Conservation (phyloP, 2,888 invertebrate genomes). For the Lasioglossum vierecki region DNA sequence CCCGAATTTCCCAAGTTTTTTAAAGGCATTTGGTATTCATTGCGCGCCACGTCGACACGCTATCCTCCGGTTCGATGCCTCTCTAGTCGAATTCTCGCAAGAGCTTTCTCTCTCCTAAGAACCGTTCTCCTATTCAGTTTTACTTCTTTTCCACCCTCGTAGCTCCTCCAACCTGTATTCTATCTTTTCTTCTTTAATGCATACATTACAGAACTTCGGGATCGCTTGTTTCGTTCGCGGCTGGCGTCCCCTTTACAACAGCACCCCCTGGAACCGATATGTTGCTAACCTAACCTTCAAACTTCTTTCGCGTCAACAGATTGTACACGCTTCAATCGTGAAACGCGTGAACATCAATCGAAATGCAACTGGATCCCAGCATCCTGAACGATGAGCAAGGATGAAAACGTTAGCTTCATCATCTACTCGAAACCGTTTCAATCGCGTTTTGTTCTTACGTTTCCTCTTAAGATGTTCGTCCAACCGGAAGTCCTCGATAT, state of each 20-base stretch:
- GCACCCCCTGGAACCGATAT: neutral
- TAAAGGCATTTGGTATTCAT: neutral
- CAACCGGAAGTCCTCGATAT: neutral
- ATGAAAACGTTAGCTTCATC: neutral
- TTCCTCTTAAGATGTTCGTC: neutral
- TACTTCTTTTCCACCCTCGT: neutral
- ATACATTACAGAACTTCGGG: neutral
- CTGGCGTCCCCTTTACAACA: neutral
- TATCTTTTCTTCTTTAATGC: neutral
- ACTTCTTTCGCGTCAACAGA: neutral
- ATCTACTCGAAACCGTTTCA: neutral
- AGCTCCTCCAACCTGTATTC: neutral
- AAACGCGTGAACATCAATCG: neutral
- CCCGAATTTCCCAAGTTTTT: slow-evolving; percentile 3
- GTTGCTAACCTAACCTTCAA: neutral
- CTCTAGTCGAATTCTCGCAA: neutral
- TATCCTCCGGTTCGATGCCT: neutral
- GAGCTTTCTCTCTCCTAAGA: neutral
- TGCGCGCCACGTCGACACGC: neutral
- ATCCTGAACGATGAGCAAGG: no score
- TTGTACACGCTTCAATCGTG: neutral
- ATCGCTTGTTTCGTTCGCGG: neutral
- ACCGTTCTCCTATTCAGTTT: neutral
- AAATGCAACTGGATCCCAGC: neutral
- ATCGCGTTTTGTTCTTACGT: neutral